Percentiles rank a stretch among this genome's conserved stretches.
These are phyloP conservation scores for Pimephales promelas DNA, from an alignment of 2,113 vertebrate species.

Conservation along the genomic window DNA sequence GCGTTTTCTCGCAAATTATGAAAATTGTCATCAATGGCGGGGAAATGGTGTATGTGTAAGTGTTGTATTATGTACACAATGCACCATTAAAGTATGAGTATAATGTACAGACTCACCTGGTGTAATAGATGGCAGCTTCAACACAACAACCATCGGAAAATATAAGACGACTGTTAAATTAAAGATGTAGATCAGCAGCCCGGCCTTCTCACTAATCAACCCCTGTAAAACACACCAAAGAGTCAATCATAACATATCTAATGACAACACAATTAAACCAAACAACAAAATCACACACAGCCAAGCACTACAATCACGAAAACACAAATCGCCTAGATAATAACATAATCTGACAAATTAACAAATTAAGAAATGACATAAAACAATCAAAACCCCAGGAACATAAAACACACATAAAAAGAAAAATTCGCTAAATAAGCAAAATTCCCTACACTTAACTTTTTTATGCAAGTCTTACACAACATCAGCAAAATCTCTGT, in stretches of 20 bases:
- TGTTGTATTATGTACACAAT: not conserved
- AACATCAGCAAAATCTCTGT: constrained; percentile 29
- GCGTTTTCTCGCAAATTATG: too few species aligned
- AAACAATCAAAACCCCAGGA: not conserved
- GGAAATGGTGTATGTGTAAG: not conserved
- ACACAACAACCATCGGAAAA: constrained; percentile 80
- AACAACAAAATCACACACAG: not conserved
- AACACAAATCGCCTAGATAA: not conserved
- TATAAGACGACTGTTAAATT: constrained; percentile 78
- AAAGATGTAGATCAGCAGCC: constrained; percentile 76
- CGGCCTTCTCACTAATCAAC: constrained; percentile 76
- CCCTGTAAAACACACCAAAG: constrained; percentile 70
- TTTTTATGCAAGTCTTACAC: not conserved
- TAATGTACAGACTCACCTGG: constrained; percentile 74
- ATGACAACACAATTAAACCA: not conserved
- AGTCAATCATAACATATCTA: not conserved
- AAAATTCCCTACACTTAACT: not conserved
- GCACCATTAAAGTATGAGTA: not conserved
- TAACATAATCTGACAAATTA: not conserved
- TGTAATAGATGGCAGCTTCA: constrained; percentile 80
- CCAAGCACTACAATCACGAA: not conserved
- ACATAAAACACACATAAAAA: not conserved
- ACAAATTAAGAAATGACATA: not conserved
- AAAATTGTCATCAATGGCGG: too few species aligned
- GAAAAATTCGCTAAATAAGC: not conserved